Percentiles rank a stretch among this genome's conserved stretches.
Evolutionary conservation across 2,888 invertebrate genomes (phyloP).

Genomic region (Mycalesis mineus): DNA sequence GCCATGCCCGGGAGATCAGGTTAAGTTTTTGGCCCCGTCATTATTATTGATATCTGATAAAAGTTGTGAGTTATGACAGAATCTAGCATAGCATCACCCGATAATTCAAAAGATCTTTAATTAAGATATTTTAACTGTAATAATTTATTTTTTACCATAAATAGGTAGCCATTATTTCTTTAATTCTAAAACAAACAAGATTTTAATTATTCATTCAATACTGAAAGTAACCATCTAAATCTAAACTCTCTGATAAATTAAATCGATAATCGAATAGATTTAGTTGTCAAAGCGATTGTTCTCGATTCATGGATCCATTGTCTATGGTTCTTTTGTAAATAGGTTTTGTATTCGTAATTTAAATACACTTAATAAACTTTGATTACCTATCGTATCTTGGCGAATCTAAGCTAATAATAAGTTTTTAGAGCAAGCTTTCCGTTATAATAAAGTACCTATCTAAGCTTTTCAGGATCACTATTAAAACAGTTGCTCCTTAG

Average conservation of each 20-base stretch:
- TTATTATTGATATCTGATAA: no score
- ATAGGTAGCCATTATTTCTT: neutral
- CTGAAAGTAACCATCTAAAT: neutral
- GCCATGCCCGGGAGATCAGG: no score
- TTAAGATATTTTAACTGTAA: neutral
- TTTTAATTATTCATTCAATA: constrained; percentile 4
- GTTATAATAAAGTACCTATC: no score
- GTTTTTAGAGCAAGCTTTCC: no score
- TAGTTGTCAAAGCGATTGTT: constrained; percentile 6
- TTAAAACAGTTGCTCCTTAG: no score
- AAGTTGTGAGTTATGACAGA: no score
- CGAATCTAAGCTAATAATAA: neutral
- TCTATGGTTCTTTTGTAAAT: neutral
- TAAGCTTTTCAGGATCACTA: no score
- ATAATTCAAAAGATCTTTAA: neutral
- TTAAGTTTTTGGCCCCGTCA: no score
- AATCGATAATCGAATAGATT: constrained; percentile 5
- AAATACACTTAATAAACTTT: neutral
- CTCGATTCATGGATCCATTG: constrained; percentile 1
- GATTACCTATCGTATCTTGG: neutral
- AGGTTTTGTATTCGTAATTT: neutral
- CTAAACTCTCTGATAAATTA: neutral
- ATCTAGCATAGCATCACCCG: no score
- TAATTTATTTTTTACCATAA: neutral
- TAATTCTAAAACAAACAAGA: neutral